Conservation (phyloP, 2,113 vertebrate species). For the Ahaetulla prasina region DNA sequence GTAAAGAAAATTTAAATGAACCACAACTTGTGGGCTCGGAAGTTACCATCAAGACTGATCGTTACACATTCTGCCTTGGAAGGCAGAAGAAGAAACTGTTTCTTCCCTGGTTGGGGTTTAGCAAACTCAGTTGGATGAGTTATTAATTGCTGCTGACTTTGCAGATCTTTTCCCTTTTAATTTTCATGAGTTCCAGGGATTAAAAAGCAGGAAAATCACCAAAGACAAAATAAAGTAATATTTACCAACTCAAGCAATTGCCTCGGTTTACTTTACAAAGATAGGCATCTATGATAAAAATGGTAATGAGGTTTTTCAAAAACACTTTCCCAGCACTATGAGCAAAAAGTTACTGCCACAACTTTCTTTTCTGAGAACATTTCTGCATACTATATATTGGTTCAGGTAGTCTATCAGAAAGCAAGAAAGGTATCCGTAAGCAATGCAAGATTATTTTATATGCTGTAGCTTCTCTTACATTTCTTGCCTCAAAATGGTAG, state of each 20-base stretch:
- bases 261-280: neutral
- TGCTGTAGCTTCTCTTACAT: neutral
- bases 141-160: conserved; percentile 41
- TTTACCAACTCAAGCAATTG: neutral
- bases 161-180: neutral
- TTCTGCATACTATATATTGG: neutral
- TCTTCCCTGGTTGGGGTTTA: neutral
- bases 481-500: neutral
- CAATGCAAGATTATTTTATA: neutral
- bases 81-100: conserved; percentile 33
- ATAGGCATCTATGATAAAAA: neutral
- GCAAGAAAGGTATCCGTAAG: neutral
- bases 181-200: neutral
- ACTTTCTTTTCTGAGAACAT: neutral
- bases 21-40: conserved; percentile 53
- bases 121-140: neutral
- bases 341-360: neutral
- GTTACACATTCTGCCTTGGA: conserved; percentile 34
- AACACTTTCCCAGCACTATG: neutral
- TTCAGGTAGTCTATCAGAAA: neutral
- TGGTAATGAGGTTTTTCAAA: neutral
- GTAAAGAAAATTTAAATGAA: conserved; percentile 62
- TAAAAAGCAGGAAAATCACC: neutral
- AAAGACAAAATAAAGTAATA: neutral
- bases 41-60: conserved; percentile 45